phyloP scores from a whole-genome alignment of 37 sponge, comb jelly and placozoan genomes.

The Ianthella basta region DNA sequence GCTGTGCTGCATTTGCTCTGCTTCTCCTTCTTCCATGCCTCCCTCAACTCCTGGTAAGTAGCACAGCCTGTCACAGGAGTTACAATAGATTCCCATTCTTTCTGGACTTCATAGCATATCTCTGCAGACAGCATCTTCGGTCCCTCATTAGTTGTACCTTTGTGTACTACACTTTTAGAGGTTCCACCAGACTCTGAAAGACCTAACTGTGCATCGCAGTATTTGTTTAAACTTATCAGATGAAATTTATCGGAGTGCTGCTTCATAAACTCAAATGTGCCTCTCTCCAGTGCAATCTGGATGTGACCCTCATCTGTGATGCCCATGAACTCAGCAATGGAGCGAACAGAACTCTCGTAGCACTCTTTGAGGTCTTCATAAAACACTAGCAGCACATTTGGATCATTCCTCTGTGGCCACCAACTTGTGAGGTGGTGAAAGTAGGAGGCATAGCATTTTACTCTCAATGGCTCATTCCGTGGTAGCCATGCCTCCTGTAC shows the following conservation, averaged over 20 bases:
- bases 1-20: too few relatives aligned
- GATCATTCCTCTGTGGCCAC: conserved; percentile 41
- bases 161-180: background rate
- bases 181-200: background rate
- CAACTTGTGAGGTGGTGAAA: conserved; percentile 26
- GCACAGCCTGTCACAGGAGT: background rate
- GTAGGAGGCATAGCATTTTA: background rate
- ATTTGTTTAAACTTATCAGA: background rate
- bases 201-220: background rate
- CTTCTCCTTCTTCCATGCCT: too few relatives aligned
- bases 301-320: background rate
- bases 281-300: background rate
- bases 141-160: background rate
- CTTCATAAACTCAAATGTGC: background rate
- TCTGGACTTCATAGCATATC: background rate
- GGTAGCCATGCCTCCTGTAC: too few relatives aligned
- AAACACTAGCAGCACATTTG: conserved; percentile 40
- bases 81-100: background rate
- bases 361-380: conserved; percentile 49
- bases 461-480: too few relatives aligned
- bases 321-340: conserved; percentile 44
- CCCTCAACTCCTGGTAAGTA: too few relatives aligned
- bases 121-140: background rate
- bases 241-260: background rate
- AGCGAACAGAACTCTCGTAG: conserved; percentile 15